phyloP scores from a whole-genome alignment of 2,797 vertebrate species.

The Pampus argenteus region DNA sequence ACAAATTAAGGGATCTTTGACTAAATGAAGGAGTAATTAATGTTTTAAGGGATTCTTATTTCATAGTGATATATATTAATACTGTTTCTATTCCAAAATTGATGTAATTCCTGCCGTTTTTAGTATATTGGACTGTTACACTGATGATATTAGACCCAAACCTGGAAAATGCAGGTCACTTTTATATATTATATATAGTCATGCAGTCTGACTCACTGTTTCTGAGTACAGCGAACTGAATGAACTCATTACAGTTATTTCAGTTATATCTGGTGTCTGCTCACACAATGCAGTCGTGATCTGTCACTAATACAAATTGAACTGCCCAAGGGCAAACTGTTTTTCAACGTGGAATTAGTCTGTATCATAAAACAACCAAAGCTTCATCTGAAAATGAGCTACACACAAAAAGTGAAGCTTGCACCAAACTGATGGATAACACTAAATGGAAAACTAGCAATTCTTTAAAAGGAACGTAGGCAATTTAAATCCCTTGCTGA shows the following conservation, averaged over 20 bases:
- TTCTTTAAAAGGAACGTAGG: conserved; percentile 16
- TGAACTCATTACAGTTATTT: conserved; percentile 12
- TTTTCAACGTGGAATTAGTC: neutral
- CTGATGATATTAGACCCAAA: too few relatives aligned
- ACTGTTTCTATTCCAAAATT: too few relatives aligned
- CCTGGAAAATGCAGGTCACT: too few relatives aligned
- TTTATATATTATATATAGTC: too few relatives aligned
- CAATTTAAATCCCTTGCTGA: conserved; percentile 20
- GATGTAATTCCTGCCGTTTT: too few relatives aligned
- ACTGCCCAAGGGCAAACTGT: conserved; percentile 18
- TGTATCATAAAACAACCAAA: conserved; percentile 6
- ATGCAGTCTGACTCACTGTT: neutral
- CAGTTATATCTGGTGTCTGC: too few relatives aligned
- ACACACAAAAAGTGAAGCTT: neutral
- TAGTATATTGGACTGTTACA: too few relatives aligned
- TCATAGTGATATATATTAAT: too few relatives aligned
- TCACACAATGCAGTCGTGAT: conserved; percentile 26
- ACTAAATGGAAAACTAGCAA: neutral
- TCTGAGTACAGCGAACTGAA: neutral
- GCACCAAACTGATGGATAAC: conserved; percentile 9
- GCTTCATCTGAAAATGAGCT: neutral
- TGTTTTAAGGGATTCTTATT: too few relatives aligned
- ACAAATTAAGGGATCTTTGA: too few relatives aligned
- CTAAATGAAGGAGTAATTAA: too few relatives aligned
- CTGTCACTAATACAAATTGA: conserved; percentile 40